phyloP scores from a whole-genome alignment of 2,113 vertebrate genomes.

The Lynx canadensis region DNA sequence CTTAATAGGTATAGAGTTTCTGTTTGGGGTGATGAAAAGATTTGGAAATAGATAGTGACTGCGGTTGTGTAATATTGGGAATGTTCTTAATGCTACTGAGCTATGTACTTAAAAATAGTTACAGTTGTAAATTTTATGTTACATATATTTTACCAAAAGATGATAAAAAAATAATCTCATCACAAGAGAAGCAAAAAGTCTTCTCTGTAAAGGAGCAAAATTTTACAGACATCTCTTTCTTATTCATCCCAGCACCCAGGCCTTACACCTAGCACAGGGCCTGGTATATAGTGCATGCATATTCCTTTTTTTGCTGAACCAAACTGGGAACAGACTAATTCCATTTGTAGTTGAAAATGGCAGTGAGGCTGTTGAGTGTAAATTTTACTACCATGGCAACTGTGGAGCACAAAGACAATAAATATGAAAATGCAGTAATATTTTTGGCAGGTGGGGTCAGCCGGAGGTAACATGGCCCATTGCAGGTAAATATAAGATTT shows the following conservation, averaged over 20 bases:
- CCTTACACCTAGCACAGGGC: neutral
- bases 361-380: constrained; percentile 63
- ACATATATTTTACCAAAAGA: neutral
- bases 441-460: constrained; percentile 75
- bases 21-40: neutral
- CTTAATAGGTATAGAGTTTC: neutral
- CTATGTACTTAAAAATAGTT: neutral
- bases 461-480: constrained; percentile 54
- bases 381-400: constrained; percentile 80
- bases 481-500: constrained; percentile 59
- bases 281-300: constrained; percentile 9
- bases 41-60: neutral
- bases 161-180: neutral
- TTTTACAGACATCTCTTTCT: neutral
- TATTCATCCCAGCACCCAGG: neutral
- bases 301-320: constrained; percentile 56
- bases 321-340: constrained; percentile 65
- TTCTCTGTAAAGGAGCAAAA: neutral
- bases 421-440: constrained; percentile 68
- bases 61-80: neutral
- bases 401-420: constrained; percentile 67
- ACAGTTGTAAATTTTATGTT: neutral
- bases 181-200: neutral
- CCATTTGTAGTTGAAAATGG: constrained; percentile 70
- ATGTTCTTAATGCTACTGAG: neutral